Evolutionary conservation across 1,140 invertebrate genomes (phyloP).

Genomic region (Cylas formicarius): DNA sequence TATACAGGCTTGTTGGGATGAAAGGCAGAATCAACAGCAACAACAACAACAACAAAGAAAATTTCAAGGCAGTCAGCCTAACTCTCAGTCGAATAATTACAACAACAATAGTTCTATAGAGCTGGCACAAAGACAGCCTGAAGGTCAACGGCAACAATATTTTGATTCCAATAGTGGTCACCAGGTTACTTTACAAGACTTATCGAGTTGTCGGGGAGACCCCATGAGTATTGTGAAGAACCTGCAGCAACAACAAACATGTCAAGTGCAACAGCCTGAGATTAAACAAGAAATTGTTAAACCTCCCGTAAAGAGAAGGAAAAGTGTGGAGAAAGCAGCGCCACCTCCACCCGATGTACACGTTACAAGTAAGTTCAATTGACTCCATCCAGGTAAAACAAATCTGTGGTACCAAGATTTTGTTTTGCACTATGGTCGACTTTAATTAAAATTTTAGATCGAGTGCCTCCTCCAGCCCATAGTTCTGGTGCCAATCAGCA

Average conservation of each 20-base stretch:
- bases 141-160: slow-evolving; percentile 45
- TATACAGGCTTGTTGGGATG: slow-evolving; percentile 48
- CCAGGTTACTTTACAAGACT: slow-evolving; percentile 54
- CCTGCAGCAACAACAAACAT: slow-evolving; percentile 55
- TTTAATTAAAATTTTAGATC: slow-evolving; percentile 26
- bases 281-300: slow-evolving; percentile 45
- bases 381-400: slow-evolving; percentile 15
- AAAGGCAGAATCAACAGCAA: slow-evolving; percentile 34
- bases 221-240: slow-evolving; percentile 69
- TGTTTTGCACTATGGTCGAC: background rate
- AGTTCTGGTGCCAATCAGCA: slow-evolving; percentile 56
- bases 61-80: slow-evolving; percentile 17
- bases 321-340: slow-evolving; percentile 47
- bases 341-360: slow-evolving; percentile 4
- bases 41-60: slow-evolving; percentile 21
- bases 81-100: slow-evolving; percentile 23
- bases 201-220: slow-evolving; percentile 63
- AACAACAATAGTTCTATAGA: slow-evolving; percentile 23
- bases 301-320: slow-evolving; percentile 41
- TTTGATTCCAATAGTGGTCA: slow-evolving; percentile 45
- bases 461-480: slow-evolving; percentile 65
- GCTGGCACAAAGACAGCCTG: slow-evolving; percentile 12
- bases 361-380: slow-evolving; percentile 17
- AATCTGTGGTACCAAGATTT: too few species aligned
- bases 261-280: slow-evolving; percentile 48